Evolutionary conservation across 1,140 invertebrate genomes (phyloP), one percentile per base, ranked within the genome.

Genomic region (Drosophila yakuba): DNA sequence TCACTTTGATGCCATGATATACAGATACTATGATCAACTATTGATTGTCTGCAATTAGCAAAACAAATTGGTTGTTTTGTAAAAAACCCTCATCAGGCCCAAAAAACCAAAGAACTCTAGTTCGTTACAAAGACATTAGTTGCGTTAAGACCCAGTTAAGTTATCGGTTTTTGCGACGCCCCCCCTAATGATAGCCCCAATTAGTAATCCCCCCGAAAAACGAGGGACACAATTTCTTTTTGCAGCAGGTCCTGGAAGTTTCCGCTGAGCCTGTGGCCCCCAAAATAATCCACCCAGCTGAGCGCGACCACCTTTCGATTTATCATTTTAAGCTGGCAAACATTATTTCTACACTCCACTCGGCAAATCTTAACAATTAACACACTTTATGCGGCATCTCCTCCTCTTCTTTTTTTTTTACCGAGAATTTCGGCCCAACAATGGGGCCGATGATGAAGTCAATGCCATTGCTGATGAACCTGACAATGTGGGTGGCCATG

Each of bases 381-480:
- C 82, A 83, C 82, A 86, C 83, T 88, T 88, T 83, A 83, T 88
- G 83, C 64, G 82, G 62, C 75, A 75, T 75, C 20, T 28, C n/a
- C 5, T 23, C 25, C 15, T 1, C 10, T 12, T 17, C 17, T 17
- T 17, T 17, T 17, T 17, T 17, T 17, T 28, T 62, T 45, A 0
- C 41, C 5, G 15, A 35, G 25, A 8, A 20, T 44, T 25, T 4
- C 25, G 35, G 32, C 36, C 17, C 64, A 66, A 86, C 78, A 85
- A 86, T 85, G 78, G 43, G 67, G 57, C 69, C 68, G 66, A 79
- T 88, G 79, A 88, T 88, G 79, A 81, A 85, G 83, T 88, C 82
- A 86, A 86, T 86, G 82, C 78, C 79, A 82, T 63, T 72, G 82
- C 75, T 86, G 82, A 86, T 86, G 82, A 86, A 88, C 83, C 82